Percentiles rank a stretch among this genome's conserved stretches.
Conservation (phyloP, 2,888 invertebrate species). For the Sturmia bella region DNA sequence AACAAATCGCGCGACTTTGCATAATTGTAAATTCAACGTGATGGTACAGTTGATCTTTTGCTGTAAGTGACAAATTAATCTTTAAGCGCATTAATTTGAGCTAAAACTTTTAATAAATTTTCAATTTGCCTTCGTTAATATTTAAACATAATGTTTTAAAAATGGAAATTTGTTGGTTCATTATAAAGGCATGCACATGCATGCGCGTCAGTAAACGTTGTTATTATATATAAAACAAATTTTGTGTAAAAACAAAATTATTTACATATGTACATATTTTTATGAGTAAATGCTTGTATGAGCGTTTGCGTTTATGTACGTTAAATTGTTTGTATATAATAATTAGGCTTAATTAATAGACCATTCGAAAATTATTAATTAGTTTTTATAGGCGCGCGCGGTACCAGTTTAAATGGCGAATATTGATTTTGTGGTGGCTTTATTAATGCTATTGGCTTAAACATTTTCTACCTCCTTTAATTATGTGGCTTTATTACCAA, state of each 20-base stretch:
- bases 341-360: conserved; percentile 83
- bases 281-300: conserved; percentile 12
- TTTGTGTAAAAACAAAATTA: not conserved
- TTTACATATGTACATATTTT: not conserved
- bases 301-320: not conserved
- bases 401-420: conserved; percentile 82
- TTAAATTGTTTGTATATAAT: conserved; percentile 70
- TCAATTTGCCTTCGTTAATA: conserved; percentile 11
- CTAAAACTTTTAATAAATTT: not conserved
- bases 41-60: too few species aligned
- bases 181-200: not conserved
- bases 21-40: too few species aligned
- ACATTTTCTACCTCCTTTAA: conserved; percentile 79
- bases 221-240: conserved; percentile 1
- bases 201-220: too few species aligned
- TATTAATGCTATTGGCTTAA: conserved; percentile 82
- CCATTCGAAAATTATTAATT: conserved; percentile 83
- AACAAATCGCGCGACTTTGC: too few species aligned
- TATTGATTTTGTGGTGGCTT: conserved; percentile 82
- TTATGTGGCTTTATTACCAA: conserved; percentile 78
- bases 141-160: not conserved
- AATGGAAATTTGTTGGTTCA: conserved; percentile 7
- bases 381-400: conserved; percentile 81
- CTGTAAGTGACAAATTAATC: too few species aligned
- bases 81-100: too few species aligned